Conservation (phyloP, 2,888 invertebrate species). For the Plemyria rubiginata region DNA sequence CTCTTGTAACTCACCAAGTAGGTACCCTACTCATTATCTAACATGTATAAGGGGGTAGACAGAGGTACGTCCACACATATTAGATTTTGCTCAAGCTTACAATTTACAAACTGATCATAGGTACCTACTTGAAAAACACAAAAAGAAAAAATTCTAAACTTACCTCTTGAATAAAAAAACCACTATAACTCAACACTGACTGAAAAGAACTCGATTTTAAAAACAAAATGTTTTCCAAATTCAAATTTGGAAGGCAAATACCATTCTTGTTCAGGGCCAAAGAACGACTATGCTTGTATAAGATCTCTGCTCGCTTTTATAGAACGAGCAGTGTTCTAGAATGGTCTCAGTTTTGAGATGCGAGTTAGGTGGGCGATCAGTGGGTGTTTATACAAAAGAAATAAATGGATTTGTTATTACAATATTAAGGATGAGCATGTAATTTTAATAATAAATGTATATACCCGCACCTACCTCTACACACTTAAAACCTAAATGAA, state of each 20-base stretch:
- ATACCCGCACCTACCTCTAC: too few relatives aligned
- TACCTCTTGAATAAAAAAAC: conserved; percentile 5
- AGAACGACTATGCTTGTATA: conserved; percentile 21
- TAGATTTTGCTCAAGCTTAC: too few relatives aligned
- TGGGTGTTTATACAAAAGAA: conserved; percentile 4
- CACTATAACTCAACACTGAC: conserved; percentile 10
- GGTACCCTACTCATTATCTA: too few relatives aligned
- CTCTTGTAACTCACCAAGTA: too few relatives aligned
- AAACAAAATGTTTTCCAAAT: conserved; percentile 16
- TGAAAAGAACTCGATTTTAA: background rate
- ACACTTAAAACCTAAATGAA: too few relatives aligned
- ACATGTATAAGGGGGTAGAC: too few relatives aligned
- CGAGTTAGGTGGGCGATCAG: conserved; percentile 4
- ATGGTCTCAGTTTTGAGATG: conserved; percentile 14
- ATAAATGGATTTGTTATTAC: background rate
- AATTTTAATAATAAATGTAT: too few relatives aligned
- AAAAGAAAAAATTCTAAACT: background rate
- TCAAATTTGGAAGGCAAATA: conserved; percentile 12
- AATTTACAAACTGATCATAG: too few relatives aligned
- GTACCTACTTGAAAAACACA: too few relatives aligned
- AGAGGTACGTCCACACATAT: too few relatives aligned
- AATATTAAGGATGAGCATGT: background rate
- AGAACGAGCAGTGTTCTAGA: conserved; percentile 13
- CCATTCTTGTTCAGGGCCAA: conserved; percentile 13
- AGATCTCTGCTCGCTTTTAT: conserved; percentile 20